Evolutionary conservation across 2,888 invertebrate species (phyloP), one percentile per base, ranked within the genome.

Genomic region (Aphidoletes aphidimyza): DNA sequence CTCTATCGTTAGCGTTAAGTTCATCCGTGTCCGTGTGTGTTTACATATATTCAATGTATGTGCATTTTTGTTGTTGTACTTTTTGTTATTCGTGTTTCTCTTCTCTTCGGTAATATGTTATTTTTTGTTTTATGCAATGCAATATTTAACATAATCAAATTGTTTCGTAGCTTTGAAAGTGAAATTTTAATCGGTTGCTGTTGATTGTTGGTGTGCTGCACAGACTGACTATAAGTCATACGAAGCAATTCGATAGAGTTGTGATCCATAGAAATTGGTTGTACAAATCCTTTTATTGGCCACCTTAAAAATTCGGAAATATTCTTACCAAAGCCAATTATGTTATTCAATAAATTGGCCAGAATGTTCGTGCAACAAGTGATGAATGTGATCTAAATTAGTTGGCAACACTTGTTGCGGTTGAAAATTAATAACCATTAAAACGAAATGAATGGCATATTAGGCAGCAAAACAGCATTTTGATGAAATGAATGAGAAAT

Each of bases 141-240:
- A 69, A 69, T 30, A 30, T 69, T 69, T 69, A 69, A 69, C 34
- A 69, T 69, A 69, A 69, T 69, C 69, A 69, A 69, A 69, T 69
- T 69, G 69, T 69, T 69, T 34, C 30, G 69, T 69, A 30, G 69
- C 34, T 69, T 30, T 30, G 69, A 69, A 69, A 69, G 69, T 69
- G 69, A 69, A 69, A 69, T 69, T 30, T 69, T 30, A 30, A n/a
- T 8, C 6, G 6, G 26, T 54, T 54, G 17, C 19, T 11, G 8
- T 69, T 14, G 30, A 30, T 69, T 69, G 14, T 34, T 1, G 69
- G 30, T n/a, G n/a, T n/a, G n/a, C n/a, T n/a, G n/a, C n/a, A n/a
- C n/a, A n/a, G n/a, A n/a, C n/a, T n/a, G n/a, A n/a, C n/a, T n/a
- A n/a, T n/a, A n/a, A n/a, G n/a, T n/a, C n/a, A n/a, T n/a, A n/a